Evolutionary conservation across 2,797 vertebrate genomes (phyloP).

Genomic region (Onychomys torridus): DNA sequence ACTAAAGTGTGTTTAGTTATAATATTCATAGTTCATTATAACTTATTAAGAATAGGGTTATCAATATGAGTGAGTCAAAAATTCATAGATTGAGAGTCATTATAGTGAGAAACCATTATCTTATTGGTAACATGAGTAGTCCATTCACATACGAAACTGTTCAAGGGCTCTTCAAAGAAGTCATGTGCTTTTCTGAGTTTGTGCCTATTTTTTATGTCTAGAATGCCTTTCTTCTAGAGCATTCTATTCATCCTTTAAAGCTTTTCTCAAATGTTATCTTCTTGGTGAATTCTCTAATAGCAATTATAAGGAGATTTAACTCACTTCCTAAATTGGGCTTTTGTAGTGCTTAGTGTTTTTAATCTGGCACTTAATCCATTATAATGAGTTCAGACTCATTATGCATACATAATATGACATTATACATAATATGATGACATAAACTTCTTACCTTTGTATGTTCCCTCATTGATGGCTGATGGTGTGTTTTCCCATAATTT

Average conservation of each 20-base stretch:
- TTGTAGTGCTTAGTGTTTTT: background rate
- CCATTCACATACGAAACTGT: background rate
- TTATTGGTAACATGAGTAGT: background rate
- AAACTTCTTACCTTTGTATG: background rate
- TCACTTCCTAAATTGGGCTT: background rate
- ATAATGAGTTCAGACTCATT: background rate
- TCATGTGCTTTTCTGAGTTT: background rate
- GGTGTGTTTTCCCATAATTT: background rate
- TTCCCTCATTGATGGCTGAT: background rate
- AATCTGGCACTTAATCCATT: background rate
- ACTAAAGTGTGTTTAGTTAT: background rate
- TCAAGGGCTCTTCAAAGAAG: background rate
- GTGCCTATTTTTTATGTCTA: background rate
- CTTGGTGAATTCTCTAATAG: constrained; percentile 45
- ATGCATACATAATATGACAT: background rate
- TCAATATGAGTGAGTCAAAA: background rate
- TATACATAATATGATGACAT: background rate
- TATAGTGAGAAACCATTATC: background rate
- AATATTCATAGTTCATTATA: background rate
- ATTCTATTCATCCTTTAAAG: background rate
- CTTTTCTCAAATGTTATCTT: constrained; percentile 52
- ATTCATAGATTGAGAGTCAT: background rate
- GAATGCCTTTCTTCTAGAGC: background rate
- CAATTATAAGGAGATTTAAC: background rate
- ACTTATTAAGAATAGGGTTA: background rate